A percentile compares a stretch with the other conserved stretches of the same genome.
Evolutionary conservation across 2,113 vertebrate species (phyloP).

Genomic region (Sturnus vulgaris): DNA sequence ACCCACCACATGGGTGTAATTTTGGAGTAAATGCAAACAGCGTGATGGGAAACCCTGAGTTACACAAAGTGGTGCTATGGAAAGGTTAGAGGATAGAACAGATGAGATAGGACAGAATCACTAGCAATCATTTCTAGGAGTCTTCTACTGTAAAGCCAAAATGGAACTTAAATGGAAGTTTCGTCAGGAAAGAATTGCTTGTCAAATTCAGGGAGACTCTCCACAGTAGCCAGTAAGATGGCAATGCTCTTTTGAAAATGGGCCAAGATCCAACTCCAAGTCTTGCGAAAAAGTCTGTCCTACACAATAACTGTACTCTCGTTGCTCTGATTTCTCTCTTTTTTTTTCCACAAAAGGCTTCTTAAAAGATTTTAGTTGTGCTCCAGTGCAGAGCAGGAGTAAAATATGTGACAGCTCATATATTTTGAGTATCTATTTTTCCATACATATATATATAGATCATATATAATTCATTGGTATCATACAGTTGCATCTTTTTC

Average conservation of each 20-base stretch:
- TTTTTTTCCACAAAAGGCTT: not conserved
- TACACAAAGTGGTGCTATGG: not conserved
- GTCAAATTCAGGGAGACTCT: not conserved
- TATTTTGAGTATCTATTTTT: not conserved
- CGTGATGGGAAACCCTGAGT: not conserved
- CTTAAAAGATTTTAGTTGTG: not conserved
- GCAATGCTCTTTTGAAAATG: fast-evolving
- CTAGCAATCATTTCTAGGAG: not conserved
- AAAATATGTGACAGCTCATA: not conserved
- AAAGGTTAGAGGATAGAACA: not conserved
- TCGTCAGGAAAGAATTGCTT: not conserved
- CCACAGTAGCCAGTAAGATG: not conserved
- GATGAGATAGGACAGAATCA: not conserved
- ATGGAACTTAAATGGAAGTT: not conserved
- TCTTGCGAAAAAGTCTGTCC: not conserved
- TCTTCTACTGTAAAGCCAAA: not conserved
- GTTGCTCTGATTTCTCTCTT: not conserved
- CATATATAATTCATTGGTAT: not conserved
- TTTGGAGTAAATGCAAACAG: not conserved
- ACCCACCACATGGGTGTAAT: not conserved
- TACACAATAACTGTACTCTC: not conserved
- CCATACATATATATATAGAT: not conserved
- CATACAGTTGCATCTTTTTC: not conserved
- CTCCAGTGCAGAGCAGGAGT: not conserved
- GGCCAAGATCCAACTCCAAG: not conserved